These are phyloP conservation scores for Penaeus monodon DNA, from an alignment of 2,888 invertebrate species.

Conservation along the genomic window DNA sequence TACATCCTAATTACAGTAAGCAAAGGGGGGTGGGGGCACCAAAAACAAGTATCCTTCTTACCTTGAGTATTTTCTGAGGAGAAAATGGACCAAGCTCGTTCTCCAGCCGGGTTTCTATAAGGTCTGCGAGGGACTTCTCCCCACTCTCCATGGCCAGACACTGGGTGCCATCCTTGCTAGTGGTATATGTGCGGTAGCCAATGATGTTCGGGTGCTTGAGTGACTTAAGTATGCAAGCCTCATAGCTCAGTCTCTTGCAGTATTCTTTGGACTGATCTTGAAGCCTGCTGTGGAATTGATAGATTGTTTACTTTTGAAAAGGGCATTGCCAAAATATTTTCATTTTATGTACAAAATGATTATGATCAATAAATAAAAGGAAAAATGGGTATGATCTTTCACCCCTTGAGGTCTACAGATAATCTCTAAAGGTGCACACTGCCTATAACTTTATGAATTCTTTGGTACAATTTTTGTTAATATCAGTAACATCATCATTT, in stretches of 20 bases:
- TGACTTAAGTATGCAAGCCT: constrained; percentile 79
- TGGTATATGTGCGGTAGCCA: constrained; percentile 78
- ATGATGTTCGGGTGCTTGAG: constrained; percentile 86
- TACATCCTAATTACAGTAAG: too few relatives aligned
- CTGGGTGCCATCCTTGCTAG: constrained; percentile 71
- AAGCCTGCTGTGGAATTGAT: constrained; percentile 2
- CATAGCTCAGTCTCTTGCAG: constrained; percentile 76
- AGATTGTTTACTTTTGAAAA: not conserved
- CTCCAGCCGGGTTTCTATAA: constrained; percentile 79
- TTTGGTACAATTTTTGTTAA: too few relatives aligned
- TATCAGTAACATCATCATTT: too few relatives aligned
- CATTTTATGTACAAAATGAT: not conserved
- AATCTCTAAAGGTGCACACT: not conserved
- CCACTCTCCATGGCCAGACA: constrained; percentile 86
- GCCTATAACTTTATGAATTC: too few relatives aligned
- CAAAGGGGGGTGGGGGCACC: too few relatives aligned
- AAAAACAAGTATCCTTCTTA: not conserved
- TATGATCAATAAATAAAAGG: too few relatives aligned
- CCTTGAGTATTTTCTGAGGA: constrained; percentile 68
- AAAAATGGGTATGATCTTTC: too few relatives aligned
- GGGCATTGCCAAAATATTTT: not conserved
- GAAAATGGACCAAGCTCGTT: constrained; percentile 75
- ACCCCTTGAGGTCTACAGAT: too few relatives aligned
- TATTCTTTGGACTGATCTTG: constrained; percentile 69
- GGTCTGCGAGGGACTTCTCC: constrained; percentile 79